A percentile compares a stretch with the other conserved stretches of the same genome.
Evolutionary conservation across 2,888 invertebrate genomes (phyloP).

Genomic region (Drosophila lacicola): DNA sequence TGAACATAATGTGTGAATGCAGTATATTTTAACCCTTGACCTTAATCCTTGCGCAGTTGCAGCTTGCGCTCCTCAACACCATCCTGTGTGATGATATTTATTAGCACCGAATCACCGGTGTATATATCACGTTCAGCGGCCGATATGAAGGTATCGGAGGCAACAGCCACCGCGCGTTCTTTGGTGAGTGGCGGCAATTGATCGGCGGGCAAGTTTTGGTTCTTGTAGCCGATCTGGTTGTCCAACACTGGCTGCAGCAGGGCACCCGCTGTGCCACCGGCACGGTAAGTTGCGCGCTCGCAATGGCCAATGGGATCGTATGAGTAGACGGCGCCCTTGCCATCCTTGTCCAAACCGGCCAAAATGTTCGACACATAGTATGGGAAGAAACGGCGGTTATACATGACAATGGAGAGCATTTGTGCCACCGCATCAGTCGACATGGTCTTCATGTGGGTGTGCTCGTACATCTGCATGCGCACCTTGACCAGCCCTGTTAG

Average conservation of each 20-base stretch:
- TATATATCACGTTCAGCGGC: slow-evolving; percentile 99
- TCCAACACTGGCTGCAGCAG: slow-evolving; percentile 97
- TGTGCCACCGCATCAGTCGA: slow-evolving; percentile 96
- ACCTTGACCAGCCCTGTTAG: slow-evolving; percentile 93
- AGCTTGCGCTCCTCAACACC: slow-evolving; percentile 91
- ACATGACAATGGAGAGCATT: slow-evolving; percentile 97
- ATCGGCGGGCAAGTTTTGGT: slow-evolving; percentile 88
- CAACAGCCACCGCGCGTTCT: slow-evolving; percentile 93
- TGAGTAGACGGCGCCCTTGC: slow-evolving; percentile 97
- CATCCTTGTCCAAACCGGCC: slow-evolving; percentile 96
- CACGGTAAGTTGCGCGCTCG: slow-evolving; percentile 93
- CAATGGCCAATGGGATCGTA: slow-evolving; percentile 99
- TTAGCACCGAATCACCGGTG: slow-evolving; percentile 95
- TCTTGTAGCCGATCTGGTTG: slow-evolving; percentile 96
- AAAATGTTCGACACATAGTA: slow-evolving; percentile 98
- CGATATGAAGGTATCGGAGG: slow-evolving; percentile 98
- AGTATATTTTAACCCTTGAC: slow-evolving; percentile 14
- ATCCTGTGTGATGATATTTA: slow-evolving; percentile 94
- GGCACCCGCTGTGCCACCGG: slow-evolving; percentile 95
- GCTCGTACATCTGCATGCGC: slow-evolving; percentile 97
- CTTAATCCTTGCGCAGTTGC: slow-evolving; percentile 93
- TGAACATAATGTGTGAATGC: slow-evolving; percentile 42
- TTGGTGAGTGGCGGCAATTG: slow-evolving; percentile 87
- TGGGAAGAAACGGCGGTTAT: slow-evolving; percentile 98
- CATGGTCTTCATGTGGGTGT: slow-evolving; percentile 97